These are phyloP conservation scores for Oxyura jamaicensis DNA, from an alignment of 2,113 vertebrate genomes.

Conservation along the genomic window DNA sequence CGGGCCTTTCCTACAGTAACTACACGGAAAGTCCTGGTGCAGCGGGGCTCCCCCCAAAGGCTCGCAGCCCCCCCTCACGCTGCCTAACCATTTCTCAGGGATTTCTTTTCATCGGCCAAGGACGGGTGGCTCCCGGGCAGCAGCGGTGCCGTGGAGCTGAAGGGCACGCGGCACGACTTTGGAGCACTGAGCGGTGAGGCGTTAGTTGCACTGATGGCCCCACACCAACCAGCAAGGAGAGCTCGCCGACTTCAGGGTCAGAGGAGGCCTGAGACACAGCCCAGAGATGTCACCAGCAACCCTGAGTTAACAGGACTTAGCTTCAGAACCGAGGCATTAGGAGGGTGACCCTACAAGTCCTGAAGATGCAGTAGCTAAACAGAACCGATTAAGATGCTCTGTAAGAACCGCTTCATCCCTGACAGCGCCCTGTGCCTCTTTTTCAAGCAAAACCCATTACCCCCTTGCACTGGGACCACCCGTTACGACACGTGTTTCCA, in stretches of 20 bases:
- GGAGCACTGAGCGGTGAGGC: neutral
- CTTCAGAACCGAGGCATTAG: neutral
- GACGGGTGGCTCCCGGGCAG: neutral
- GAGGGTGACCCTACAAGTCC: neutral
- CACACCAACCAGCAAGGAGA: neutral
- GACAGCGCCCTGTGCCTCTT: neutral
- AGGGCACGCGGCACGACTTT: accelerated
- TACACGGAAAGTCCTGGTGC: neutral
- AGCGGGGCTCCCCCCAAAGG: neutral
- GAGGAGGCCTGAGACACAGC: neutral
- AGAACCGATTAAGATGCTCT: neutral
- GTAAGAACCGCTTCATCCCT: neutral
- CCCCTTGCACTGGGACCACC: neutral
- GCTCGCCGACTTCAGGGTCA: neutral
- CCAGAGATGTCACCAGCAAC: neutral
- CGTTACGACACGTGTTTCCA: accelerated
- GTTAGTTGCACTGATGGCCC: neutral
- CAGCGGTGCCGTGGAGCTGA: accelerated
- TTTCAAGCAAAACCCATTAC: neutral
- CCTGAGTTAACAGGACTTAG: neutral
- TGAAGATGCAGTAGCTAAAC: neutral
- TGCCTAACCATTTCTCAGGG: neutral
- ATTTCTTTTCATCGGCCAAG: neutral
- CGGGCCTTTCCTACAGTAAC: neutral
- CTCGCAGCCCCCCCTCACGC: neutral